These are phyloP conservation scores for Acipenser ruthenus DNA, from an alignment of 2,797 vertebrate species.

Conservation along the genomic window DNA sequence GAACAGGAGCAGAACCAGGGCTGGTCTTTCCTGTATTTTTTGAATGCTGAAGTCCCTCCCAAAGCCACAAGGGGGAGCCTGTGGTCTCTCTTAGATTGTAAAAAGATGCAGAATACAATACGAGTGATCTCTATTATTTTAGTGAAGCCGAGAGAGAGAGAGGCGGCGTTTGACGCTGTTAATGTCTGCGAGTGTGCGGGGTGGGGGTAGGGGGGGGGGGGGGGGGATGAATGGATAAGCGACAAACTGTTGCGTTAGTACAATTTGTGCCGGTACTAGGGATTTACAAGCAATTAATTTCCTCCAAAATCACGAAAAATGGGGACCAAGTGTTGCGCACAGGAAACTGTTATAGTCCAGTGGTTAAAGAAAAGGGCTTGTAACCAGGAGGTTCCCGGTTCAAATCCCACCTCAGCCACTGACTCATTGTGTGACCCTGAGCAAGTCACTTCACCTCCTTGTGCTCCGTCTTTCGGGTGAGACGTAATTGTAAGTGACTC, in stretches of 20 bases:
- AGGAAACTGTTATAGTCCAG: neutral
- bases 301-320: neutral
- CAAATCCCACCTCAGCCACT: no score
- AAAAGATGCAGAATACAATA: neutral
- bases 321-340: neutral
- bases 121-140: neutral
- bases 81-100: neutral
- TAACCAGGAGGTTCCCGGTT: no score
- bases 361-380: neutral
- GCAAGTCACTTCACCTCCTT: no score
- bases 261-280: neutral
- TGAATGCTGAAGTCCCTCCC: neutral
- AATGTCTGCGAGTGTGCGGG: neutral
- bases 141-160: neutral
- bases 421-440: no score
- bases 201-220: no score
- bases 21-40: constrained; percentile 12
- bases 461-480: no score
- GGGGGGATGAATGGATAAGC: neutral
- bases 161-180: neutral
- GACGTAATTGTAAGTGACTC: no score
- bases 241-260: neutral
- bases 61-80: constrained; percentile 37
- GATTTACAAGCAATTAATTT: neutral
- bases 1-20: neutral